A percentile compares a stretch with the other conserved stretches of the same genome.
Evolutionary conservation across 2,113 vertebrate genomes (phyloP).

Genomic region (Mola mola): DNA sequence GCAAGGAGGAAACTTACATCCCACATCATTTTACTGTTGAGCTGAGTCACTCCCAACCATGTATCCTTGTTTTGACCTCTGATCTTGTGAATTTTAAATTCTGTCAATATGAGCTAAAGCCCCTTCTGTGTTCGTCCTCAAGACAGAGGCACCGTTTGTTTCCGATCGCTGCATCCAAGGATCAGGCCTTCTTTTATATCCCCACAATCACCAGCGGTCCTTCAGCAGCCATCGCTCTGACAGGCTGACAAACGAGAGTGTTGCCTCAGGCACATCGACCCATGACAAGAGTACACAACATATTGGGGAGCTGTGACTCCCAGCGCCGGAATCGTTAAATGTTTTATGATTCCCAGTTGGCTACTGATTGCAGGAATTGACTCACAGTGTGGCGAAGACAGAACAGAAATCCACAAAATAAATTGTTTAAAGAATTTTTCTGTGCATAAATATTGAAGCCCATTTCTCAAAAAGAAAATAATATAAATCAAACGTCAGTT

Average conservation of each 20-base stretch:
- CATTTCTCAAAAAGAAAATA: too few species aligned
- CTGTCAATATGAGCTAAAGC: constrained; percentile 27
- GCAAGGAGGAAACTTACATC: constrained; percentile 12
- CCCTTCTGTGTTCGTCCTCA: constrained; percentile 14
- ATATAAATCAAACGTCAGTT: too few species aligned
- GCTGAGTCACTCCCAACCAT: constrained; percentile 1
- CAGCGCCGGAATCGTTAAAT: constrained; percentile 30
- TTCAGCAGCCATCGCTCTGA: constrained; percentile 51
- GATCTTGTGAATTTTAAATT: constrained; percentile 19
- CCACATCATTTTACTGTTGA: constrained; percentile 18
- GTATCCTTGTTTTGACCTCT: constrained; percentile 36
- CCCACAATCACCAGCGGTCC: constrained; percentile 16
- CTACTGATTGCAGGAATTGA: constrained; percentile 32
- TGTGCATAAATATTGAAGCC: too few species aligned
- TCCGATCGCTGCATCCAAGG: constrained; percentile 17
- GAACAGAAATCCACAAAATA: constrained; percentile 14
- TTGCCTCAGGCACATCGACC: constrained; percentile 54
- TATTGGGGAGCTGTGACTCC: constrained; percentile 54
- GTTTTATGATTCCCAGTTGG: constrained; percentile 46
- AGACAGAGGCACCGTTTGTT: constrained; percentile 40
- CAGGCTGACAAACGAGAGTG: constrained; percentile 60
- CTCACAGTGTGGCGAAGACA: constrained; percentile 20
- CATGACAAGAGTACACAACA: constrained; percentile 49
- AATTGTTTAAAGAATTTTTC: background rate
- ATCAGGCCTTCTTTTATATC: constrained; percentile 26